Evolutionary conservation across 2,888 invertebrate genomes (phyloP).

Genomic region (Neuroscelio doddi): DNA sequence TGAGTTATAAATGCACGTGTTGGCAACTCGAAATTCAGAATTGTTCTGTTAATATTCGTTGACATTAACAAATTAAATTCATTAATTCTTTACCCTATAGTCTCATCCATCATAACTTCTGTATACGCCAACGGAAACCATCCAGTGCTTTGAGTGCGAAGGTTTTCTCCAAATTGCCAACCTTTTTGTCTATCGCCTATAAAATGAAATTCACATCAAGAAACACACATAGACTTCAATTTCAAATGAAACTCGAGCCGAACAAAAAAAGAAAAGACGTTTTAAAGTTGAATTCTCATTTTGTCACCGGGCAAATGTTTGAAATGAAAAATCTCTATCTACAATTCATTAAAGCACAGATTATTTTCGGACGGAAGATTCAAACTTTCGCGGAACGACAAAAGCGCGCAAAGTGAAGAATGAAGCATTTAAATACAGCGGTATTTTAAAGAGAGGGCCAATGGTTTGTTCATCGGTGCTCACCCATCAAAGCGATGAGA

Average conservation of each 20-base stretch:
- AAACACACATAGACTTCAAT: background rate
- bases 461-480: constrained; percentile 42
- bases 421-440: constrained; percentile 21
- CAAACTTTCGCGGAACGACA: constrained; percentile 21
- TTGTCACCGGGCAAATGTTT: constrained; percentile 14
- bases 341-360: constrained; percentile 26
- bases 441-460: constrained; percentile 25
- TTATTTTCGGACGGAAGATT: constrained; percentile 5
- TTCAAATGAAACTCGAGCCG: background rate
- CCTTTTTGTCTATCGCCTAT: constrained; percentile 90
- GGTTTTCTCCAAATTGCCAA: constrained; percentile 97
- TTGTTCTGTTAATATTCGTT: too few relatives aligned
- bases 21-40: too few relatives aligned
- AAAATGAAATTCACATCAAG: too few relatives aligned
- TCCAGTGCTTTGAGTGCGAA: constrained; percentile 91
- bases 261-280: background rate
- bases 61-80: constrained; percentile 2
- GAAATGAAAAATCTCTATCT: constrained; percentile 5
- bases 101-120: constrained; percentile 82
- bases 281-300: background rate
- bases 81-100: constrained; percentile 73
- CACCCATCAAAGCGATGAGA: constrained; percentile 86
- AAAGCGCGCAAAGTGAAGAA: constrained; percentile 16
- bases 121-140: constrained; percentile 98
- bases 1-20: too few relatives aligned